These are phyloP conservation scores for Fissipunctia ypsillon DNA, from an alignment of 2,888 invertebrate species.

Conservation along the genomic window DNA sequence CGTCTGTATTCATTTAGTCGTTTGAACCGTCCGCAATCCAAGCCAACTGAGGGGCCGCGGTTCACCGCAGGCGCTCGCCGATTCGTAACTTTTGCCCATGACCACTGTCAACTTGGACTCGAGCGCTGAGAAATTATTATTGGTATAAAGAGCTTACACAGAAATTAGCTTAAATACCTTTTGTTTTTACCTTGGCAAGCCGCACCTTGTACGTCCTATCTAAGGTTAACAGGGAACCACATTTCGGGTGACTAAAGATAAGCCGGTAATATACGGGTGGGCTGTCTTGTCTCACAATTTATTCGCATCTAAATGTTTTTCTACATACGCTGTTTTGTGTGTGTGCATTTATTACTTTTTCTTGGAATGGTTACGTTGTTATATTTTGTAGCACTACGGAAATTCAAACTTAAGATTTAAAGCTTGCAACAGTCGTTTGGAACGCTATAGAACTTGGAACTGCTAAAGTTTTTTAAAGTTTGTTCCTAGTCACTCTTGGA, in stretches of 20 bases:
- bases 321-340: slow-evolving; percentile 41
- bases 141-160: slow-evolving; percentile 68
- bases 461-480: neutral
- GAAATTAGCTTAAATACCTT: slow-evolving; percentile 68
- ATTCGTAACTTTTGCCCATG: slow-evolving; percentile 75
- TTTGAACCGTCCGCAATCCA: slow-evolving; percentile 74
- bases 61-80: slow-evolving; percentile 76
- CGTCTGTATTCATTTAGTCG: slow-evolving; percentile 65
- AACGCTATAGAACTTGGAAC: neutral
- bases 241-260: slow-evolving; percentile 66
- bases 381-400: neutral
- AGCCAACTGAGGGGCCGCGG: slow-evolving; percentile 74
- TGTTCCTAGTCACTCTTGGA: neutral
- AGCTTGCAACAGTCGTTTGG: neutral
- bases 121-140: slow-evolving; percentile 71
- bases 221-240: slow-evolving; percentile 64
- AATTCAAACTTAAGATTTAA: slow-evolving; percentile 20
- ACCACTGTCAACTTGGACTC: slow-evolving; percentile 73
- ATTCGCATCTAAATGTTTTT: slow-evolving; percentile 64
- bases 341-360: slow-evolving; percentile 43
- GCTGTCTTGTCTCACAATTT: slow-evolving; percentile 61
- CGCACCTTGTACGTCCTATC: slow-evolving; percentile 56
- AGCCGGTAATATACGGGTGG: slow-evolving; percentile 64
- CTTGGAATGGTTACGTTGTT: slow-evolving; percentile 6
- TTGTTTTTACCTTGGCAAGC: slow-evolving; percentile 59